phyloP scores from a whole-genome alignment of 2,113 vertebrate species.

The Taurulus bubalis region DNA sequence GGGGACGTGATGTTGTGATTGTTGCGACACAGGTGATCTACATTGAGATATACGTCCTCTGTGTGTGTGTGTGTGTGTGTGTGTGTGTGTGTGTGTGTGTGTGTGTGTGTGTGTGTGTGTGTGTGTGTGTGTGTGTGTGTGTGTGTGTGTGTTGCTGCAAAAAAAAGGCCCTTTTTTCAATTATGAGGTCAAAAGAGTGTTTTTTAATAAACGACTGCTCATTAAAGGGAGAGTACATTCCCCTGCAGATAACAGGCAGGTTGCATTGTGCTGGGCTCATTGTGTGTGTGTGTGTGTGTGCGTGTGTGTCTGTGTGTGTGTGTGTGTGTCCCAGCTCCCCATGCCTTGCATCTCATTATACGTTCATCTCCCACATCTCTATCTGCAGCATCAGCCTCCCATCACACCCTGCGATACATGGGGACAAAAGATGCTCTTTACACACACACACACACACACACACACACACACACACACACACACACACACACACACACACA shows the following conservation, averaged over 20 bases:
- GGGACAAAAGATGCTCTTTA: constrained; percentile 36
- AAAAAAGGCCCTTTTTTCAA: constrained; percentile 40
- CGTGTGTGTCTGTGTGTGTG: too few relatives aligned
- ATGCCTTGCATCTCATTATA: constrained; percentile 80
- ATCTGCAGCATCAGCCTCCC: constrained; percentile 54
- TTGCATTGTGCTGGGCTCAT: constrained; percentile 70
- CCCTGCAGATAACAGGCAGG: constrained; percentile 77
- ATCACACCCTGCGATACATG: neutral
- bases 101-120: neutral
- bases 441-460: too few relatives aligned
- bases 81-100: neutral
- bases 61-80: neutral
- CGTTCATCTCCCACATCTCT: constrained; percentile 76
- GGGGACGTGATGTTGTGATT: constrained; percentile 57
- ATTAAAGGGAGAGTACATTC: constrained; percentile 73
- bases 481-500: too few relatives aligned
- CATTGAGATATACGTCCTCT: constrained; percentile 46
- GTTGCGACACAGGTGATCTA: constrained; percentile 64
- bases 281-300: too few relatives aligned
- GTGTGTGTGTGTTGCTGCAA: neutral
- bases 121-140: neutral
- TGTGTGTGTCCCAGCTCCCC: too few relatives aligned
- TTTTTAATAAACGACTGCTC: constrained; percentile 79
- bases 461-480: too few relatives aligned
- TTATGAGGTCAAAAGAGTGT: constrained; percentile 71